Conservation (phyloP, 1,140 invertebrate species). For the Diorhabda sublineata region DNA sequence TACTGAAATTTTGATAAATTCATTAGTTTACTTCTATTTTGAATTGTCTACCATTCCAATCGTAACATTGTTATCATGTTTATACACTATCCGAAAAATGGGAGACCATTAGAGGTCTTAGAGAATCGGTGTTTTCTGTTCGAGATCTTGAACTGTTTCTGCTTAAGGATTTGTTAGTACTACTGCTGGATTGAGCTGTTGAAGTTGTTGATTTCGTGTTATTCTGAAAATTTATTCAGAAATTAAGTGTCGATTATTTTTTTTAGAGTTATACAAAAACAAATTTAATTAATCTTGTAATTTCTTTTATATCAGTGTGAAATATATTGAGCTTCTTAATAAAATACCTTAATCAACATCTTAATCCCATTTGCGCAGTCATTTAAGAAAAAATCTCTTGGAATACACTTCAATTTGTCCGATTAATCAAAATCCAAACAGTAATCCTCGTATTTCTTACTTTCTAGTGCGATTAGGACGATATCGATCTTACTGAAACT, state of each 20-base stretch:
- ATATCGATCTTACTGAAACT: too few species aligned
- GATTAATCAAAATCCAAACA: too few species aligned
- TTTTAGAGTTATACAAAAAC: background rate
- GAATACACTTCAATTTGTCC: too few species aligned
- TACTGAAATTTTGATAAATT: background rate
- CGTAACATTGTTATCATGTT: background rate
- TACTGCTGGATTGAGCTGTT: background rate
- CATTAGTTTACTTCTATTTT: background rate
- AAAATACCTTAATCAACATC: background rate
- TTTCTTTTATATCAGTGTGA: background rate
- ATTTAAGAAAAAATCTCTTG: too few species aligned
- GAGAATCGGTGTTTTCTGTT: background rate
- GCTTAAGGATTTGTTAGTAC: background rate
- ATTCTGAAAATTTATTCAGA: background rate
- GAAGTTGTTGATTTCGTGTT: background rate
- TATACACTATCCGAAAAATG: conserved; percentile 2
- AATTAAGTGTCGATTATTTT: background rate
- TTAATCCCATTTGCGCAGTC: background rate
- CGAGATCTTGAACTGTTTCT: background rate
- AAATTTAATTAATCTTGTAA: background rate
- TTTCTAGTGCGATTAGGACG: too few species aligned
- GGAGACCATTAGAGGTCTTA: background rate
- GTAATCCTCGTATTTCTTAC: too few species aligned
- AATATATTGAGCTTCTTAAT: background rate
- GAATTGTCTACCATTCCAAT: background rate